These are phyloP conservation scores for Drosophila micromelanica DNA, from an alignment of 1,140 invertebrate genomes.

Conservation along the genomic window DNA sequence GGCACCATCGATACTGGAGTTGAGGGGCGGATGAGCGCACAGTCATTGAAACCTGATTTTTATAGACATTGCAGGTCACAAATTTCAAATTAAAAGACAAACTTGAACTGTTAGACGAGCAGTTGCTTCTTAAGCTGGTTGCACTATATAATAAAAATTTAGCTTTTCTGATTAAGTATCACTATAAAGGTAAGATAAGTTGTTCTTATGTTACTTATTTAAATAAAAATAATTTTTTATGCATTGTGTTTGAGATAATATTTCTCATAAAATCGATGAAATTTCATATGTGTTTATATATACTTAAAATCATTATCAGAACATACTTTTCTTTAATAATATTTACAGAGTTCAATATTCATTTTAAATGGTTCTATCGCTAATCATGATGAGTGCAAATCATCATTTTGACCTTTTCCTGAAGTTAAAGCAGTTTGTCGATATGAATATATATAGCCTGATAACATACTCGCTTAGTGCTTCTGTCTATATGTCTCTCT, in stretches of 20 bases:
- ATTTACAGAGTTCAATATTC: background rate
- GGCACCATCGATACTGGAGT: conserved; percentile 27
- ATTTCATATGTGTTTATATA: too few species aligned
- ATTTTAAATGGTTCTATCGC: conserved; percentile 30
- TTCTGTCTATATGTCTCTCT: conserved; percentile 14
- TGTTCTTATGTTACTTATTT: too few species aligned
- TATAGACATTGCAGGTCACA: conserved; percentile 34
- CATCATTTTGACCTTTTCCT: conserved; percentile 20
- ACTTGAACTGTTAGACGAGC: background rate
- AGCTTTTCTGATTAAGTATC: background rate
- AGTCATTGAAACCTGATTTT: conserved; percentile 38
- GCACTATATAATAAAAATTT: background rate
- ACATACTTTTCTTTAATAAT: too few species aligned
- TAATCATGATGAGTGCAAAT: conserved; percentile 40
- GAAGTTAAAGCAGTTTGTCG: conserved; percentile 6
- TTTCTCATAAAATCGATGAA: too few species aligned
- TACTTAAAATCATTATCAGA: too few species aligned
- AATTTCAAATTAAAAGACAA: conserved; percentile 26
- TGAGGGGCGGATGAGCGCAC: background rate
- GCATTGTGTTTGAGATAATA: too few species aligned
- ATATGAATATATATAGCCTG: conserved; percentile 47
- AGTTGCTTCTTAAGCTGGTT: background rate
- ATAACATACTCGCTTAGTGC: conserved; percentile 26
- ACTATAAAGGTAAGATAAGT: too few species aligned
- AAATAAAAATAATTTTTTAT: too few species aligned